Conservation (phyloP, 2,888 invertebrate genomes). For the Mongoloraphidia duomilia region DNA sequence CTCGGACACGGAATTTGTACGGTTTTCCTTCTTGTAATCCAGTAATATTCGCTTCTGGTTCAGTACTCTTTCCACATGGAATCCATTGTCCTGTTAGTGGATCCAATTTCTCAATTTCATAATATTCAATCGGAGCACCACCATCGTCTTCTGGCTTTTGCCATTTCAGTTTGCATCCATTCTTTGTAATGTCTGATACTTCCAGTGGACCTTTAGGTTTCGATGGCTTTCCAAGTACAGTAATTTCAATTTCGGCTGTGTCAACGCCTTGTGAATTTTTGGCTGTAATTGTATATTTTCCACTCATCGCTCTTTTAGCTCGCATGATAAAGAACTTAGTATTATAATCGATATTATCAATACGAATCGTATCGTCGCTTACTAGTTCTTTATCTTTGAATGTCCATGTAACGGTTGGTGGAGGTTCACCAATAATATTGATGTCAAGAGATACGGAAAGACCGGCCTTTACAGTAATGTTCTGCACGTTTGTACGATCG, state of each 20-base stretch:
- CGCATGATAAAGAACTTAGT: conserved; percentile 79
- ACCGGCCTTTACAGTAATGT: conserved; percentile 75
- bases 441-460: conserved; percentile 77
- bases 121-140: conserved; percentile 84
- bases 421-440: conserved; percentile 84
- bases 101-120: conserved; percentile 91
- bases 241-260: conserved; percentile 78
- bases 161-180: conserved; percentile 84
- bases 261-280: conserved; percentile 90
- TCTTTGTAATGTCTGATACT: conserved; percentile 78
- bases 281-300: conserved; percentile 78
- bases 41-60: conserved; percentile 68
- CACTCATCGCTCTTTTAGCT: conserved; percentile 66
- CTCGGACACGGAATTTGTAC: conserved; percentile 95
- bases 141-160: conserved; percentile 93
- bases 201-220: conserved; percentile 78
- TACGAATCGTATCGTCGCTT: conserved; percentile 47
- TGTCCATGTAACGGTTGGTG: conserved; percentile 82
- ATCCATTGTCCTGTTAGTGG: conserved; percentile 87
- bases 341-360: conserved; percentile 78
- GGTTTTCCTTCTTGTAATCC: conserved; percentile 89
- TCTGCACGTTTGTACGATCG: conserved; percentile 76
- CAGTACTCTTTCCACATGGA: conserved; percentile 74
- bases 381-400: conserved; percentile 55
- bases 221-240: conserved; percentile 61